Evolutionary conservation across 2,113 vertebrate species (phyloP).

Genomic region (Alaudala cheleensis): DNA sequence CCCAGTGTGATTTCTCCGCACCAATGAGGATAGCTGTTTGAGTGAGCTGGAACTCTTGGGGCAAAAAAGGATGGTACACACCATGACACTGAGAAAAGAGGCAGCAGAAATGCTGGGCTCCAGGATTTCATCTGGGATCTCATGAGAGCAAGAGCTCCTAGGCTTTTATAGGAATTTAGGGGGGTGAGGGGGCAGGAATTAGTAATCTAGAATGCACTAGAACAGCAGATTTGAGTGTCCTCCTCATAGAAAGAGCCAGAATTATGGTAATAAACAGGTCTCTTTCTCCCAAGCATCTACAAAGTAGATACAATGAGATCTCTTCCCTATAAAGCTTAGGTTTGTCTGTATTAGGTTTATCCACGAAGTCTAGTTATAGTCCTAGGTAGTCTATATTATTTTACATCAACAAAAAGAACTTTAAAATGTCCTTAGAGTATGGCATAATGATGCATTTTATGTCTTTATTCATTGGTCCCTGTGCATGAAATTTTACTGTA

Average conservation of each 20-base stretch:
- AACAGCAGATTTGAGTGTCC: not conserved
- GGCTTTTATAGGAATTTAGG: not conserved
- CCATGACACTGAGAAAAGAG: accelerated
- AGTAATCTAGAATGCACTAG: not conserved
- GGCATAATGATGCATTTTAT: not conserved
- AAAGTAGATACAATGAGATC: not conserved
- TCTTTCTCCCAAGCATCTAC: not conserved
- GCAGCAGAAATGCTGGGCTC: not conserved
- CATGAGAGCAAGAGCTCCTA: not conserved
- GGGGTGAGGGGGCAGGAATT: accelerated
- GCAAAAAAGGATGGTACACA: not conserved
- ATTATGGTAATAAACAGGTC: not conserved
- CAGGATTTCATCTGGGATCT: not conserved
- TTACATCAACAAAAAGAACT: not conserved
- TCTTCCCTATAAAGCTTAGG: not conserved
- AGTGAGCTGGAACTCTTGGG: not conserved
- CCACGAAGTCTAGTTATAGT: not conserved
- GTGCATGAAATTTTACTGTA: not conserved
- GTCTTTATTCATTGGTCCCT: conserved; percentile 14
- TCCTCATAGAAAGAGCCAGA: not conserved
- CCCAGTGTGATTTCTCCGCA: not conserved
- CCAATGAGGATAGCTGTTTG: not conserved
- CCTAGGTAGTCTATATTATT: not conserved
- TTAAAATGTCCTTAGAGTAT: conserved; percentile 12
- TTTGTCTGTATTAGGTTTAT: not conserved